phyloP scores from a whole-genome alignment of 1,140 invertebrate genomes.

The Eriosoma lanigerum region DNA sequence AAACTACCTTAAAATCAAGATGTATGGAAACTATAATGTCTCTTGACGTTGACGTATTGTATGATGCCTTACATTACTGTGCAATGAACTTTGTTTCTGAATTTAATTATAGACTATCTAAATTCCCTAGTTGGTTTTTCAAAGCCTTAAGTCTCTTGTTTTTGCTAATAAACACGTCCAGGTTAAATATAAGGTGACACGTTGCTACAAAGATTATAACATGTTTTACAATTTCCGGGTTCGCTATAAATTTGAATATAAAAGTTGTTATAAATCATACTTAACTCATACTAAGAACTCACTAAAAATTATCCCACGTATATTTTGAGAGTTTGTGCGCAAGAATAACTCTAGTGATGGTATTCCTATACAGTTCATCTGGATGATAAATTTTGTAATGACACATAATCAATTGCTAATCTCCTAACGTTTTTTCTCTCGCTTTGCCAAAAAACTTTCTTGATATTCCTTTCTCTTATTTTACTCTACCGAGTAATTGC shows the following conservation, averaged over 20 bases:
- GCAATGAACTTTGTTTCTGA: not conserved
- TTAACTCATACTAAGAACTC: not conserved
- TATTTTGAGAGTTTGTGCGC: not conserved
- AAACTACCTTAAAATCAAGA: not conserved
- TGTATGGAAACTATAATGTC: not conserved
- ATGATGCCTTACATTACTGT: not conserved
- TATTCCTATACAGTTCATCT: not conserved
- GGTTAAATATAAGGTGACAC: no score
- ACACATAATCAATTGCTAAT: not conserved
- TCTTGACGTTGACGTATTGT: not conserved
- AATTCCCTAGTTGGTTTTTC: no score
- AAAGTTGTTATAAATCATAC: no score
- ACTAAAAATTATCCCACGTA: not conserved
- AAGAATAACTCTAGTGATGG: not conserved
- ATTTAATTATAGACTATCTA: not conserved
- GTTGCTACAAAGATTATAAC: no score
- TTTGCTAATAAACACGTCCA: no score
- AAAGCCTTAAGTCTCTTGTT: no score
- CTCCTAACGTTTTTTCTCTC: not conserved
- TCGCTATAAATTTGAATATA: no score
- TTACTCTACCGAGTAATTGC: not conserved
- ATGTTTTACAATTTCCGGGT: no score
- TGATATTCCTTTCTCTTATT: not conserved
- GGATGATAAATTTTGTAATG: not conserved
- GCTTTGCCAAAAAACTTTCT: not conserved